Conservation (phyloP, 2,113 vertebrate species). For the Otus sunia region DNA sequence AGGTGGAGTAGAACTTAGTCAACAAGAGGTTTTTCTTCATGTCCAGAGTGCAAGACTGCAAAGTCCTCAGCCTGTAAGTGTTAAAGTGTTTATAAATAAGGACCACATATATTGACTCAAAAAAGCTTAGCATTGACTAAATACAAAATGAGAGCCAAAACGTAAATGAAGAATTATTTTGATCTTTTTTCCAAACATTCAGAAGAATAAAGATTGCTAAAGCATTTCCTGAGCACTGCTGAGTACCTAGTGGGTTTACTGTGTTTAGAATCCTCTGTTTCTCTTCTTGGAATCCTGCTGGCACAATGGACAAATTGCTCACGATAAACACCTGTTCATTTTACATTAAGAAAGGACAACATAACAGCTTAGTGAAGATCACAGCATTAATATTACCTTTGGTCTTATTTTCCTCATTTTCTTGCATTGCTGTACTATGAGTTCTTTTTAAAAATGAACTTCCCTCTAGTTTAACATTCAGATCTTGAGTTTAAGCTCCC, state of each 20-base stretch:
- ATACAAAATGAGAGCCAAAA: background rate
- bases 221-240: background rate
- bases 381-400: background rate
- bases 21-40: background rate
- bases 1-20: background rate
- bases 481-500: background rate
- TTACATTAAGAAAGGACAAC: background rate
- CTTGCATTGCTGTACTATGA: background rate
- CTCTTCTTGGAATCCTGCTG: background rate
- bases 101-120: background rate
- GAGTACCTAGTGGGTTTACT: background rate
- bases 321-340: background rate
- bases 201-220: background rate
- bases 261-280: background rate
- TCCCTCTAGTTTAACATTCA: background rate
- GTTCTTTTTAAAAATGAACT: background rate
- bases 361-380: background rate
- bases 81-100: background rate
- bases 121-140: background rate
- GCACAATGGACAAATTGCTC: background rate
- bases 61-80: background rate
- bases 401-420: background rate
- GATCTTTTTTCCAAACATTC: background rate
- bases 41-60: background rate
- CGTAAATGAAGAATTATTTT: background rate